These are phyloP conservation scores for Lateolabrax maculatus DNA, from an alignment of 2,797 vertebrate species.

Conservation along the genomic window DNA sequence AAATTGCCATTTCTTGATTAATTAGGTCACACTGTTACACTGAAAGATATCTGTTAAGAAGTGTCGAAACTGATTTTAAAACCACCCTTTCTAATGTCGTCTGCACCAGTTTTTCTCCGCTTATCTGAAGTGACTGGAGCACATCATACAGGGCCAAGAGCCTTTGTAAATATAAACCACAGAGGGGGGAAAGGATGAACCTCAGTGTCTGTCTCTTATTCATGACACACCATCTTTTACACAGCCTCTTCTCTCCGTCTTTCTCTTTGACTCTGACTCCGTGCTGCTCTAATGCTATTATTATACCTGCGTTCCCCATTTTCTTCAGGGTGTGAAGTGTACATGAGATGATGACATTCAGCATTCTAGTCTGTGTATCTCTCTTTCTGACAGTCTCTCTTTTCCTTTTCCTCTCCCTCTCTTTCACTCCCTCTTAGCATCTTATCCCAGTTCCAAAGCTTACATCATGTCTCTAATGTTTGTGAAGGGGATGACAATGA, in stretches of 20 bases:
- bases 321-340: constrained; percentile 50
- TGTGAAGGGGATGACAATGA: constrained; percentile 66
- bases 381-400: constrained; percentile 32
- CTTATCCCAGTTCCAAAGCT: constrained; percentile 52
- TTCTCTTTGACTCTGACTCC: constrained; percentile 44
- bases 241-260: constrained; percentile 31
- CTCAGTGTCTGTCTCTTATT: constrained; percentile 39
- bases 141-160: constrained; percentile 24
- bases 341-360: constrained; percentile 47
- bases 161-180: constrained; percentile 52
- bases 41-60: constrained; percentile 7
- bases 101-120: constrained; percentile 19
- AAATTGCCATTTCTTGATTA: constrained; percentile 27
- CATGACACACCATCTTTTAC: constrained; percentile 48
- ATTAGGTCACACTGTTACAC: constrained; percentile 13
- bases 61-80: constrained; percentile 15
- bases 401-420: constrained; percentile 17
- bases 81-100: background rate
- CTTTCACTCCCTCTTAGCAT: constrained; percentile 37
- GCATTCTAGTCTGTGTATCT: constrained; percentile 33
- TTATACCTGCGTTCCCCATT: constrained; percentile 56
- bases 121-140: constrained; percentile 37
- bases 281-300: constrained; percentile 62
- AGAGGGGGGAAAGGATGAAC: constrained; percentile 15
- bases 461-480: constrained; percentile 66